These are phyloP conservation scores for Tenthredo notha DNA, from an alignment of 2,888 invertebrate genomes.

Conservation along the genomic window DNA sequence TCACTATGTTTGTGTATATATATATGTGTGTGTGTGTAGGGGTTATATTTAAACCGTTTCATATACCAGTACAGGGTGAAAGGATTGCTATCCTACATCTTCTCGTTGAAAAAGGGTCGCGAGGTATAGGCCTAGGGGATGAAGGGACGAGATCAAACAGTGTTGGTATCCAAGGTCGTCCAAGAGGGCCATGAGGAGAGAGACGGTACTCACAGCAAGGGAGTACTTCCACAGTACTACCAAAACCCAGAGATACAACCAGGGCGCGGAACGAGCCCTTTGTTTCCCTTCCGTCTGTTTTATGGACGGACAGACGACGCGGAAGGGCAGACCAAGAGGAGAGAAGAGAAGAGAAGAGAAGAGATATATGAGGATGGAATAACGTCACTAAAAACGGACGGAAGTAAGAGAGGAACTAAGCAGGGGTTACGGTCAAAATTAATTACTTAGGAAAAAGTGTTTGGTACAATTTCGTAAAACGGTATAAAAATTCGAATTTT, in stretches of 20 bases:
- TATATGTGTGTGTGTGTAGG: no score
- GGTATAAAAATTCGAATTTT: background rate
- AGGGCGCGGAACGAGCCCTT: conserved; percentile 41
- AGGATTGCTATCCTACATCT: conserved; percentile 47
- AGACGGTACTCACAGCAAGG: conserved; percentile 18
- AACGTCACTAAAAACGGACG: conserved; percentile 20
- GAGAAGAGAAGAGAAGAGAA: background rate
- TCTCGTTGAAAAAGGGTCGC: conserved; percentile 38
- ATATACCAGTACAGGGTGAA: conserved; percentile 10
- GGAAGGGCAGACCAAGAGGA: conserved; percentile 12
- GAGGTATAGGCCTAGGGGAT: background rate
- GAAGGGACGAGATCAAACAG: conserved; percentile 49
- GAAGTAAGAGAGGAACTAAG: conserved; percentile 6
- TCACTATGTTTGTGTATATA: background rate
- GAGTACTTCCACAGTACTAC: conserved; percentile 40
- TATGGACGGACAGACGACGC: conserved; percentile 52
- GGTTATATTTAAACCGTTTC: background rate
- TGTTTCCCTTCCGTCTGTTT: conserved; percentile 53
- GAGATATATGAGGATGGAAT: background rate
- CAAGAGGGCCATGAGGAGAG: conserved; percentile 31
- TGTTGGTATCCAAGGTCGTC: conserved; percentile 47
- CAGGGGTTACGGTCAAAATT: conserved; percentile 33
- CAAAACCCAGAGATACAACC: conserved; percentile 50
- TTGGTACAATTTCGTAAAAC: background rate
- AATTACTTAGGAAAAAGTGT: conserved; percentile 26